Conservation (phyloP, 2,888 invertebrate species). For the Chironomus tentans region DNA sequence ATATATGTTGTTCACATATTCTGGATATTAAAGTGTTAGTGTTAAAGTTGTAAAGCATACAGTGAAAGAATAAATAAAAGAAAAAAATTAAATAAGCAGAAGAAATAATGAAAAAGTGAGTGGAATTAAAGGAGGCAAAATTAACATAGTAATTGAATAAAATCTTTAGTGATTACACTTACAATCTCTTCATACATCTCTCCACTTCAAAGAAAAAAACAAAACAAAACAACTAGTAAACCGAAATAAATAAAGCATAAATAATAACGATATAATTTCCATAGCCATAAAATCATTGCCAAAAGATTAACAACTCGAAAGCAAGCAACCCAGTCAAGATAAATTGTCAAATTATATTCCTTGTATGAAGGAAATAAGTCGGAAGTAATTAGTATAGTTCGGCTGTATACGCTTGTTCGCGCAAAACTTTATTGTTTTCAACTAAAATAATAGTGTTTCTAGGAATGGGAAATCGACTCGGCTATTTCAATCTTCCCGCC, state of each 20-base stretch:
- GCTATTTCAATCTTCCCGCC: too few species aligned
- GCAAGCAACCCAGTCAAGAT: not conserved
- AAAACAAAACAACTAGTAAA: not conserved
- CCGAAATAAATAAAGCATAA: too few species aligned
- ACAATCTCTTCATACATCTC: not conserved
- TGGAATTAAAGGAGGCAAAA: not conserved
- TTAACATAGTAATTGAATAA: conserved; percentile 8
- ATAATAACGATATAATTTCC: too few species aligned
- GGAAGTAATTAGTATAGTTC: conserved; percentile 17
- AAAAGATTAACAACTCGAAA: not conserved
- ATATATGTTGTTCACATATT: too few species aligned
- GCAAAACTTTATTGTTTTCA: too few species aligned
- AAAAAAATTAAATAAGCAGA: too few species aligned
- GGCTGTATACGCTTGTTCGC: too few species aligned
- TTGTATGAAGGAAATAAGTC: conserved; percentile 8
- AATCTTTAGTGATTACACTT: not conserved
- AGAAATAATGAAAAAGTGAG: conserved; percentile 2
- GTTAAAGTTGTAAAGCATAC: not conserved
- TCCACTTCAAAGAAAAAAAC: not conserved
- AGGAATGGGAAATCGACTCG: too few species aligned
- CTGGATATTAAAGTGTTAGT: too few species aligned
- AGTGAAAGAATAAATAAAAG: not conserved
- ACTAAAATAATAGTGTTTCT: too few species aligned
- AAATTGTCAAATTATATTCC: conserved; percentile 21
- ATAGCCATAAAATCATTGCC: not conserved